A percentile compares a stretch with the other conserved stretches of the same genome.
Conservation (phyloP, 2,113 vertebrate genomes). For the Podilymbus podiceps region DNA sequence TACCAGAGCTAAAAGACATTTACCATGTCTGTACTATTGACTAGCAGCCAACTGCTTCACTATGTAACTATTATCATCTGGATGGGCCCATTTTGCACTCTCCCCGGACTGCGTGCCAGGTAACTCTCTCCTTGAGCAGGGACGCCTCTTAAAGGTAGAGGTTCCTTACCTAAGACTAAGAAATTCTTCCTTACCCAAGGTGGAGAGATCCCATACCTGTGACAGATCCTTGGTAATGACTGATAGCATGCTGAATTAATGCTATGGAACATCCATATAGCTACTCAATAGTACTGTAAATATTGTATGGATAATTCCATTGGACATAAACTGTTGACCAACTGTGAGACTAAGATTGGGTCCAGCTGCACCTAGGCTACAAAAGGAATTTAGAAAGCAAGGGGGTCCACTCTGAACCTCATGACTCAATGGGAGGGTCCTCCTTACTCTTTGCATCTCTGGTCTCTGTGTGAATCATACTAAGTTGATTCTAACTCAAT, state of each 20-base stretch:
- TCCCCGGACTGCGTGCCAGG: not conserved
- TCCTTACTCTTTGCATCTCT: not conserved
- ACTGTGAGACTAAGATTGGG: not conserved
- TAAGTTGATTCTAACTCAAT: not conserved
- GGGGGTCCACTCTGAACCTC: not conserved
- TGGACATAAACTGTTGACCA: not conserved
- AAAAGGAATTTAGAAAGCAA: not conserved
- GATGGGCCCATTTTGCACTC: not conserved
- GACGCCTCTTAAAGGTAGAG: not conserved
- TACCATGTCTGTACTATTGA: not conserved
- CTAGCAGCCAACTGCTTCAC: not conserved
- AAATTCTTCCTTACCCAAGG: not conserved
- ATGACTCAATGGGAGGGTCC: not conserved
- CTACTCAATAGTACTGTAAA: not conserved
- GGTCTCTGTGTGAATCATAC: not conserved
- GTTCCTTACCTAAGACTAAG: not conserved
- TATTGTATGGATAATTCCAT: not conserved
- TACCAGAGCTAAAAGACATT: not conserved
- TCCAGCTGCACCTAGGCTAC: not conserved
- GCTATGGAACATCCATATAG: not conserved
- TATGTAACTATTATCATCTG: not conserved
- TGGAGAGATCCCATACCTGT: fast-evolving
- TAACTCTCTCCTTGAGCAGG: not conserved
- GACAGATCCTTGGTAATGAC: not conserved
- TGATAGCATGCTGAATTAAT: not conserved